A percentile compares a stretch with the other conserved stretches of the same genome.
Evolutionary conservation across 2,888 invertebrate species (phyloP).

Genomic region (Celastrina argiolus): DNA sequence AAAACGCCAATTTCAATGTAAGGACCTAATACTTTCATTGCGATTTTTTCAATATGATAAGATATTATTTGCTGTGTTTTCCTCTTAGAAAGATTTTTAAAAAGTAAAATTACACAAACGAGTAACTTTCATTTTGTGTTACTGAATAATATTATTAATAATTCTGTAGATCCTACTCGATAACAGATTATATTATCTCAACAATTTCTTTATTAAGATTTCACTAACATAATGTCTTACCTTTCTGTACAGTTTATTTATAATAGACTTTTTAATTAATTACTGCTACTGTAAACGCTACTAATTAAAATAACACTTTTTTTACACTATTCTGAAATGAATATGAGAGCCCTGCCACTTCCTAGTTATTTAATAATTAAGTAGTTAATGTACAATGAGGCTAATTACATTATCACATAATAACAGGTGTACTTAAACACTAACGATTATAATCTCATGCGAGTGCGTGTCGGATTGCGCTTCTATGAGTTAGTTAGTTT

Average conservation of each 20-base stretch:
- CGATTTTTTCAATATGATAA: background rate
- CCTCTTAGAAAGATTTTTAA: background rate
- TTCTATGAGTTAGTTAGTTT: background rate
- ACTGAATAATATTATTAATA: background rate
- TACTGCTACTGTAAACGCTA: background rate
- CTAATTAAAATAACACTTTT: background rate
- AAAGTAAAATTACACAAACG: conserved; percentile 1
- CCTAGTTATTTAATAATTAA: background rate
- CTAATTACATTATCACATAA: conserved; percentile 14
- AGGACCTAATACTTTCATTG: background rate
- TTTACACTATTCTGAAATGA: background rate
- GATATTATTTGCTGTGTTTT: background rate
- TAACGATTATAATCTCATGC: conserved; percentile 13
- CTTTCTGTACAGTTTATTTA: background rate
- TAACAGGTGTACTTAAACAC: conserved; percentile 9
- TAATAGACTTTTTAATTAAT: background rate
- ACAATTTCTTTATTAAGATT: background rate
- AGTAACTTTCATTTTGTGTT: background rate
- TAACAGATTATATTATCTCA: background rate
- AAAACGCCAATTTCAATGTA: too few species aligned
- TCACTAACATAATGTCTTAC: background rate
- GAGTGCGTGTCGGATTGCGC: conserved; percentile 12
- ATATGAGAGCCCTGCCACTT: background rate
- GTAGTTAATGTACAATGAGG: background rate
- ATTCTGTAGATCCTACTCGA: background rate